phyloP scores from a whole-genome alignment of 2,113 vertebrate species.

The Brachionichthys hirsutus region DNA sequence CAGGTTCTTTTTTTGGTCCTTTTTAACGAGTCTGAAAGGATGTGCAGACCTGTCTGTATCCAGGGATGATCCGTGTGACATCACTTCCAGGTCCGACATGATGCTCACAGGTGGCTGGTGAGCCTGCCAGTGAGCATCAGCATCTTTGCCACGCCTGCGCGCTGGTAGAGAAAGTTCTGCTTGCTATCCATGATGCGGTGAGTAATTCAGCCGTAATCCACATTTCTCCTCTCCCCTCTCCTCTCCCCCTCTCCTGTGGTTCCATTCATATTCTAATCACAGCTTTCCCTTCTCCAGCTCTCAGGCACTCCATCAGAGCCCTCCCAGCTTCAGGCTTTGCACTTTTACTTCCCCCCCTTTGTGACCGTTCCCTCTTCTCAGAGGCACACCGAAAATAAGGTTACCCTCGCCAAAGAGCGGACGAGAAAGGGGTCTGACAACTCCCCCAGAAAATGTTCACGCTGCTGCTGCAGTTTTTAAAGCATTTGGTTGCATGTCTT shows the following conservation, averaged over 20 bases:
- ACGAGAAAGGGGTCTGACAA: conserved; percentile 39
- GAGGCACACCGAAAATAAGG: conserved; percentile 78
- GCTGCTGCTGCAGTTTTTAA: conserved; percentile 24
- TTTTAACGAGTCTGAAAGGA: conserved; percentile 1
- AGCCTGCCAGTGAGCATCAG: conserved; percentile 17
- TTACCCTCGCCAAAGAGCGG: conserved; percentile 61
- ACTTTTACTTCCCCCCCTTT: conserved; percentile 87
- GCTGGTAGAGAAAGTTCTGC: conserved; percentile 76
- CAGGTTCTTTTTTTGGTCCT: not conserved
- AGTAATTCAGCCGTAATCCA: conserved; percentile 97
- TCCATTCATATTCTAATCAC: conserved; percentile 99
- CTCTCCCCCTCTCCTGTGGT: conserved; percentile 89
- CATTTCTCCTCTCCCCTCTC: conserved; percentile 86
- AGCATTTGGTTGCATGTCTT: conserved; percentile 1
- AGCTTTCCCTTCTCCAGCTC: conserved; percentile 94
- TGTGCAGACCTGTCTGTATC: conserved; percentile 7
- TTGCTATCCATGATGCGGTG: conserved; percentile 88
- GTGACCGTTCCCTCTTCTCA: conserved; percentile 75
- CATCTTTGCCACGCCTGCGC: conserved; percentile 51
- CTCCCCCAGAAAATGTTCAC: conserved; percentile 34
- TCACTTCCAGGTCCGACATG: conserved; percentile 15
- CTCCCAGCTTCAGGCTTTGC: conserved; percentile 84
- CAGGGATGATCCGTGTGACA: conserved; percentile 7
- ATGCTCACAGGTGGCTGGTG: conserved; percentile 41
- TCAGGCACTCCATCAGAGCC: conserved; percentile 93